phyloP scores from a whole-genome alignment of 2,113 vertebrate genomes.

The Actenoides lindsayi region DNA sequence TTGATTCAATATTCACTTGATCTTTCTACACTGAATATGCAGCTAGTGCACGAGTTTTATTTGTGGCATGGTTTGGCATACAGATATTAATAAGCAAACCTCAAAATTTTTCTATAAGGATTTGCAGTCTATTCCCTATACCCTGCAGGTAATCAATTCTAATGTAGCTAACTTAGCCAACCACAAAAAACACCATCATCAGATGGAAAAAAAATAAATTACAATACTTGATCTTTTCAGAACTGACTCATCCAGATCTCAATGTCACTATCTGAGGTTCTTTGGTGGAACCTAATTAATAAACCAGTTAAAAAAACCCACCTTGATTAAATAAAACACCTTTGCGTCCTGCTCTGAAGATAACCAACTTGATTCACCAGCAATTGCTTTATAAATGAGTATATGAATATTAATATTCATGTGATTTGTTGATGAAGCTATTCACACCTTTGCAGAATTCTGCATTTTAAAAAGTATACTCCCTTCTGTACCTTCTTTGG shows the following conservation, averaged over 20 bases:
- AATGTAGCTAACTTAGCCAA: neutral
- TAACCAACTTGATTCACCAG: neutral
- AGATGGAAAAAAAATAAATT: neutral
- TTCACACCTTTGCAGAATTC: constrained; percentile 26
- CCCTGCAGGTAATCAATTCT: neutral
- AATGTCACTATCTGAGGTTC: neutral
- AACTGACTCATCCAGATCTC: neutral
- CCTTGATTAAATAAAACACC: neutral
- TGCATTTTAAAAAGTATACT: neutral
- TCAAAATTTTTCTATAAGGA: neutral
- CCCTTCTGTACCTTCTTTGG: neutral
- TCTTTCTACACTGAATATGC: neutral
- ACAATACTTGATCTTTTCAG: neutral
- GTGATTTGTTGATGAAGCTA: constrained; percentile 31
- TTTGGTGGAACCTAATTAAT: constrained; percentile 19
- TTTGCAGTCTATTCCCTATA: neutral
- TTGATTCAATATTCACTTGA: neutral
- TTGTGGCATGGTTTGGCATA: neutral
- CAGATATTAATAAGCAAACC: neutral
- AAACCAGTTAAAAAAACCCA: neutral
- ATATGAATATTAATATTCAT: constrained; percentile 42
- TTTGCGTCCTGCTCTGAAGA: neutral
- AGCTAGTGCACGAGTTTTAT: neutral
- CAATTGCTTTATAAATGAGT: constrained; percentile 7
- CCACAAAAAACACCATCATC: neutral